Percentiles rank a stretch among this genome's conserved stretches.
Evolutionary conservation across 1,140 invertebrate genomes (phyloP).

Genomic region (Euura saliciscinereae): DNA sequence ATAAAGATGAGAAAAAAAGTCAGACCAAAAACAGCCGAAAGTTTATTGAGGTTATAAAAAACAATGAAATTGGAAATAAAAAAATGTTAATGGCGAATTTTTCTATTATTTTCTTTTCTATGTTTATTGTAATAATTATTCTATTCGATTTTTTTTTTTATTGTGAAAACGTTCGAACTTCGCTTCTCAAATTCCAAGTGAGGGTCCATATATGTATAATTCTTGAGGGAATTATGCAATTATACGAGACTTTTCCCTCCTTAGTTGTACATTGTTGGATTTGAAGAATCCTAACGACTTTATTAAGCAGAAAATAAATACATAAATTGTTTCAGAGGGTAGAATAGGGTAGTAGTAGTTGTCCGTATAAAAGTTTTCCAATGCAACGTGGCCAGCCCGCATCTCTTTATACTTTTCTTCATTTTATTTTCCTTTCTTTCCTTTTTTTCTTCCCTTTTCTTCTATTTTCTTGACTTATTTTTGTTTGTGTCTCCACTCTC

Average conservation of each 20-base stretch:
- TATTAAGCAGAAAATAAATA: constrained; percentile 2
- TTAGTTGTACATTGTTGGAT: background rate
- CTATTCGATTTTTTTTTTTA: background rate
- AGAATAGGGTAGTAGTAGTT: no score
- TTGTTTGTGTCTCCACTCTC: no score
- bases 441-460: background rate
- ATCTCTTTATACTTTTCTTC: background rate
- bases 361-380: no score
- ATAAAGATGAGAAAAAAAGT: no score
- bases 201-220: no score
- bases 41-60: no score
- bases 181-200: no score
- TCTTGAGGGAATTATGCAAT: background rate
- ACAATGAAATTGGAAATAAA: no score
- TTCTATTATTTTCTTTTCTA: background rate
- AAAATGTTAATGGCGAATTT: no score
- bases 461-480: background rate
- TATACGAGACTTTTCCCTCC: background rate
- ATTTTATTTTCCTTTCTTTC: background rate
- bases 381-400: background rate
- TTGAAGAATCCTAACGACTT: background rate
- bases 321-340: background rate
- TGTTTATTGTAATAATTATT: background rate
- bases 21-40: no score
- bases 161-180: background rate